Evolutionary conservation across 1,140 invertebrate species (phyloP), one percentile per base, ranked within the genome.

Genomic region (Venustaconcha ellipsiformis): DNA sequence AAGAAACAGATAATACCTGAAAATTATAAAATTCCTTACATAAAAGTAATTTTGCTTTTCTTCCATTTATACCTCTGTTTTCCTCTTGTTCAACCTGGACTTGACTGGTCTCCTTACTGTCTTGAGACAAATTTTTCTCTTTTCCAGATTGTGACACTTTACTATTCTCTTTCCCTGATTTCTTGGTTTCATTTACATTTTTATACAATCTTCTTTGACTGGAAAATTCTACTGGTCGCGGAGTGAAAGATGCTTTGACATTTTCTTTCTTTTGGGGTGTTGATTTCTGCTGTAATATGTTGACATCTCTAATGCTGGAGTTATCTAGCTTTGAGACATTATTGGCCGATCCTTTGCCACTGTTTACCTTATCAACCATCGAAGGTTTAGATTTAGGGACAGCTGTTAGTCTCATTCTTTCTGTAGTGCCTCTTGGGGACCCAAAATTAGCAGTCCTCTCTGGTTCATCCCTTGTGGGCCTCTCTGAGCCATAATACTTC

Each of bases 401-500:
- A 67, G 70, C 68, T 23, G 57, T 20, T 60, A 72, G 75, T 62
- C 70, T 72, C n/a, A 58, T 65, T 70, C 68, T 76, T n/a, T 83
- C 79, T 56, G 58, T 74, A 57, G 57, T 73, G 17, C 67, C 67
- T 55, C 72, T 30, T 60, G 55, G 60, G 15, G 74, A 56, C 14
- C 67, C 66, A 18, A 79, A 66, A 57, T 84, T 70, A 30, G 70
- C 64, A 12, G 57, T 67, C 55, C 72, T 72, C 2, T 72, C 70
- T 15, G 37, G 37, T 48, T 77, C 75, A n/a, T 64, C 63, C 12
- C 48, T 63, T 20, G 57, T 30, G 4, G 75, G 75, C n/a, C 75
- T 56, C 20, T 77, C 81, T 76, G 80, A 81, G 17, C 81, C 83
- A 48, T 83, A 84, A 64, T 76, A 84, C 65, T 84, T 84, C 67